Evolutionary conservation across 1,140 invertebrate species (phyloP).

Genomic region (Zaprionus vittiger): DNA sequence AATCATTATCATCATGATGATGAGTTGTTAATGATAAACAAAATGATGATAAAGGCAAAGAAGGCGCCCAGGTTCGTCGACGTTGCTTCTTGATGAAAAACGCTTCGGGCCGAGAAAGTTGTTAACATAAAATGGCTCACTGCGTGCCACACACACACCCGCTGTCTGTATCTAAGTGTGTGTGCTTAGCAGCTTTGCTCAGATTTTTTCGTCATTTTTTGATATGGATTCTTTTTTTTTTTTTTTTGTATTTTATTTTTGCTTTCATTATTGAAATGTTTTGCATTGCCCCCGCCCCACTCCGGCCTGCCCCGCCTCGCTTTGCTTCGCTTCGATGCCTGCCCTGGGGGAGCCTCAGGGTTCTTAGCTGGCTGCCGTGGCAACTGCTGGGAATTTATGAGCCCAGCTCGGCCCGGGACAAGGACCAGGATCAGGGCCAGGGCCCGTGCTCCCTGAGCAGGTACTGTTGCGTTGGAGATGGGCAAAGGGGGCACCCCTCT

Average conservation of each 20-base stretch:
- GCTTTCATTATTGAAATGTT: conserved; percentile 54
- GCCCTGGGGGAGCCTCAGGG: conserved; percentile 27
- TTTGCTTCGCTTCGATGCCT: neutral
- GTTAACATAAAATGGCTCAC: conserved; percentile 59
- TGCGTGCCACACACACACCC: conserved; percentile 24
- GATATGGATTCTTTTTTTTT: conserved; percentile 4
- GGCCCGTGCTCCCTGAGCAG: neutral
- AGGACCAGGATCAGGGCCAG: neutral
- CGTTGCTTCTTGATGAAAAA: conserved; percentile 43
- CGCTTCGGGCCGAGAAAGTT: conserved; percentile 53
- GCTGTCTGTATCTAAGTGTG: conserved; percentile 7
- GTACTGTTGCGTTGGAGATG: neutral
- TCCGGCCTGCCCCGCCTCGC: too few relatives aligned
- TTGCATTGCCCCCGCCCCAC: conserved; percentile 33
- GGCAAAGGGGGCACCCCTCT: too few relatives aligned
- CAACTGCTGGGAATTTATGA: conserved; percentile 47
- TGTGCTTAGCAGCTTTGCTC: conserved; percentile 40
- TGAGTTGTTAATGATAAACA: conserved; percentile 58
- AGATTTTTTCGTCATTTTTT: conserved; percentile 20
- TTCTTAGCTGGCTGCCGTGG: conserved; percentile 15
- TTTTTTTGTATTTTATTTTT: conserved; percentile 20
- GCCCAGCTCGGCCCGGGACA: neutral
- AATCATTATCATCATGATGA: conserved; percentile 28
- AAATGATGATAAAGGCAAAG: conserved; percentile 44
- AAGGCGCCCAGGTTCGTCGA: conserved; percentile 4